Conservation (phyloP, 35 echinoderm and acorn worm genomes). For the Holothuria glaberrima region DNA sequence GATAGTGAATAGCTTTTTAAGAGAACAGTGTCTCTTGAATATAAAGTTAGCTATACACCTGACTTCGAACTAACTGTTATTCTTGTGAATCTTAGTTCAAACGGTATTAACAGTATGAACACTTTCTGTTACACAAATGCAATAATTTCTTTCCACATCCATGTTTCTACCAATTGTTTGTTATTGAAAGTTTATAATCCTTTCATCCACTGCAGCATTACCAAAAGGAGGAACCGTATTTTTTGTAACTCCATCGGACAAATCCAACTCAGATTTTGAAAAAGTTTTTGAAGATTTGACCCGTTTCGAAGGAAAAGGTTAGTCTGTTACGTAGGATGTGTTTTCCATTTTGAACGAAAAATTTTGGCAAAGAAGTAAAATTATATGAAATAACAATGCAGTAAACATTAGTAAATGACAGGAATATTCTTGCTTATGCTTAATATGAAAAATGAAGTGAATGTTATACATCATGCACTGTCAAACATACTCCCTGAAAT, state of each 20-base stretch:
- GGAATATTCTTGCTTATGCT: not conserved
- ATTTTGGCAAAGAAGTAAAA: not conserved
- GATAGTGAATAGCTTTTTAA: no score
- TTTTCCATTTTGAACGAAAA: not conserved
- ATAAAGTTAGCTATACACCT: no score
- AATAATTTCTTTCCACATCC: not conserved
- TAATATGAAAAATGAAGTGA: no score
- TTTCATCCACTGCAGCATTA: constrained; percentile 52
- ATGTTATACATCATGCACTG: not conserved
- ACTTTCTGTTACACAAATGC: not conserved
- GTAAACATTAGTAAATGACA: no score
- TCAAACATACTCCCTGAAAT: no score
- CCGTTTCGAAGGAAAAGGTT: constrained; percentile 65
- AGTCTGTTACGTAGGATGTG: no score
- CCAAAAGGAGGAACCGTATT: constrained; percentile 65
- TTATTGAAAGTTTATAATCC: no score
- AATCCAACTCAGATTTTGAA: constrained; percentile 67
- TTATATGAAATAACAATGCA: not conserved
- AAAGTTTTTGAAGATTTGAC: constrained; percentile 66
- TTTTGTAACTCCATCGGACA: constrained; percentile 48
- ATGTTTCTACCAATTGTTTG: no score
- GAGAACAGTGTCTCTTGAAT: no score
- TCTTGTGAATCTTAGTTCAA: no score
- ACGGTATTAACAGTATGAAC: no score
- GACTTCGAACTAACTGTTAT: no score